Percentiles rank a stretch among this genome's conserved stretches.
phyloP scores from a whole-genome alignment of 2,113 vertebrate species.

The Nerophis lumbriciformis region DNA sequence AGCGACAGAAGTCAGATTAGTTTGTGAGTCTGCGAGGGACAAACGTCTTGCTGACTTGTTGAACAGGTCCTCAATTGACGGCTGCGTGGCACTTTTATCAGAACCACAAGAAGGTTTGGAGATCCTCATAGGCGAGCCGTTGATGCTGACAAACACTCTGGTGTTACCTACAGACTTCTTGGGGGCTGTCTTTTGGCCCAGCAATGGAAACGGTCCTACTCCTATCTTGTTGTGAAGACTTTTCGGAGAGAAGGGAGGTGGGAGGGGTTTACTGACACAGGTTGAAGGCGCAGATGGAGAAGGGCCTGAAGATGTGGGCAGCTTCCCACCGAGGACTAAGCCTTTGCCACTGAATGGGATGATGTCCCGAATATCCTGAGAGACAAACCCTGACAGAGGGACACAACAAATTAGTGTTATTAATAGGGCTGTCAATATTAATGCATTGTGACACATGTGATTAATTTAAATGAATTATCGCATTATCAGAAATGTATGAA shows the following conservation, averaged over 20 bases:
- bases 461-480: too few species aligned
- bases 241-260: slow-evolving; percentile 1
- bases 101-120: slow-evolving; percentile 28
- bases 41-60: neutral
- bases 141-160: slow-evolving; percentile 68
- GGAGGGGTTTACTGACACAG: slow-evolving; percentile 15
- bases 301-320: neutral
- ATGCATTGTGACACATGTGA: too few species aligned
- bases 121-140: slow-evolving; percentile 73
- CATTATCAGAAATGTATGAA: too few species aligned
- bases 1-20: too few species aligned
- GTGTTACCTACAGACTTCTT: slow-evolving; percentile 70
- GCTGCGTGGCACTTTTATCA: slow-evolving; percentile 36
- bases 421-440: neutral
- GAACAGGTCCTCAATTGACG: slow-evolving; percentile 58
- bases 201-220: neutral
- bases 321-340: slow-evolving; percentile 73
- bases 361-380: slow-evolving; percentile 58
- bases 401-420: neutral
- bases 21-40: slow-evolving; percentile 1
- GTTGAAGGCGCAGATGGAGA: neutral
- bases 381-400: slow-evolving; percentile 49
- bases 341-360: slow-evolving; percentile 85
- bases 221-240: too few species aligned
- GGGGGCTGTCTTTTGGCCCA: neutral